phyloP scores from a whole-genome alignment of 2,888 invertebrate genomes.

The Chrysolina haemoptera region DNA sequence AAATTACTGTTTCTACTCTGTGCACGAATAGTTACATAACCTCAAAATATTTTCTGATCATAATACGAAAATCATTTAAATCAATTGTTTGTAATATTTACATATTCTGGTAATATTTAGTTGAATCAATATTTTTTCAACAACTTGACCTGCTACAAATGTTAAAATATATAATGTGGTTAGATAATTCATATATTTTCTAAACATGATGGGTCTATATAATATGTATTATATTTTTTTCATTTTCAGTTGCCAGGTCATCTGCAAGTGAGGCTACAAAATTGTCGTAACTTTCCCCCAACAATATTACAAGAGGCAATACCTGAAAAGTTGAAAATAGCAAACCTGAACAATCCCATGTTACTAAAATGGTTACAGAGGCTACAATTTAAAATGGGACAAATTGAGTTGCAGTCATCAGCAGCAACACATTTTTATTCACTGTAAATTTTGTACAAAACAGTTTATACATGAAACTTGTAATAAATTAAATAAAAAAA shows the following conservation, averaged over 20 bases:
- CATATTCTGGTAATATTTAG: too few relatives aligned
- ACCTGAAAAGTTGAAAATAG: slow-evolving; percentile 68
- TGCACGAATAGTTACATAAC: too few relatives aligned
- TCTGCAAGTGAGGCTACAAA: slow-evolving; percentile 88
- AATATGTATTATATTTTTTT: slow-evolving; percentile 47
- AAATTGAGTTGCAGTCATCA: slow-evolving; percentile 94
- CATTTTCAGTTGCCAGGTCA: slow-evolving; percentile 89
- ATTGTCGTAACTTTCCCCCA: slow-evolving; percentile 88
- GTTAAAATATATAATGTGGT: too few relatives aligned
- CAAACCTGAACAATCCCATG: slow-evolving; percentile 71
- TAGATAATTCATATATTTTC: too few relatives aligned
- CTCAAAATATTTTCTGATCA: too few relatives aligned
- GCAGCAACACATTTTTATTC: slow-evolving; percentile 93
- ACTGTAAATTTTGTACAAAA: slow-evolving; percentile 69
- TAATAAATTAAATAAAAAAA: slow-evolving; percentile 53
- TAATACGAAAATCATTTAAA: too few relatives aligned
- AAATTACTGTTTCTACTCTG: too few relatives aligned
- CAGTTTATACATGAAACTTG: slow-evolving; percentile 53
- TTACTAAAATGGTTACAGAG: slow-evolving; percentile 90
- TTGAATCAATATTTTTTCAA: too few relatives aligned
- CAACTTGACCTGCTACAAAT: too few relatives aligned
- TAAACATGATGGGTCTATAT: too few relatives aligned
- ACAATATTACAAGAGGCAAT: slow-evolving; percentile 70
- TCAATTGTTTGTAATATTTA: too few relatives aligned
- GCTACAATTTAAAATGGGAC: slow-evolving; percentile 97